Evolutionary conservation across 2,113 vertebrate genomes (phyloP), one percentile per base, ranked within the genome.

Genomic region (Oncorhynchus gorbuscha): DNA sequence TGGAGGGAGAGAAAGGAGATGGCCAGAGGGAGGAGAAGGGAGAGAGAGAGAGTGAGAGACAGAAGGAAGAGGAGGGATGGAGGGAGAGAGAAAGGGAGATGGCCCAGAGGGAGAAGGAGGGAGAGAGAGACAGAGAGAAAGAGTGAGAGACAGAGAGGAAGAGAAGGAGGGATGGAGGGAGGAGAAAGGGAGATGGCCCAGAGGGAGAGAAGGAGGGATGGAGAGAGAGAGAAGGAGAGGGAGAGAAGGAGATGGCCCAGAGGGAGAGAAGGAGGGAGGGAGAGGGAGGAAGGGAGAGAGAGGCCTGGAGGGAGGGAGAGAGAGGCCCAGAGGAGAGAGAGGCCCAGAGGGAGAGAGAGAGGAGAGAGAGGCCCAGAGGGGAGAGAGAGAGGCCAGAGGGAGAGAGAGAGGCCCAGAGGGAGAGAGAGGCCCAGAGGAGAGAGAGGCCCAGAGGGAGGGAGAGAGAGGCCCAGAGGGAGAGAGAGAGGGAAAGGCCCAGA

Each of bases 171-270:
- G 58, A 68, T n/a, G 72, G 13, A 75, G 16, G 28, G 28, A 28
- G 28, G 0, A 3, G 3, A 0, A 3, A 3, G 3, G 26, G 26
- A n/a, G n/a, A n/a, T n/a, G n/a, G n/a, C 1, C 1, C 1, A 1
- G 28, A 26, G 1, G 2, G 26, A 1, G 26, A 3, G 2, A 28
- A 0, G 2, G 28, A n/a, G n/a, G n/a, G n/a, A n/a, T n/a, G n/a
- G 28, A 3, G 28, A 3, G 28, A 28, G 2, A 3, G 1, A 1
- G 24, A 1, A 0, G 1, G 1, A 1, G 26, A 28, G 26, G 28
- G 3, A n/a, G n/a, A 11, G 61, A 12, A 6, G 2, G n/a, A 64
- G 6, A 24, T n/a, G 26, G 24, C 24, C 24, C 24, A 24, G 24
- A 24, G 24, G 24, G 24, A 24, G 24, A 24, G 24, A n/a, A 64